Base-by-base conservation (phyloP, 2,797 vertebrate species). In the Fratercula arctica region DNA sequence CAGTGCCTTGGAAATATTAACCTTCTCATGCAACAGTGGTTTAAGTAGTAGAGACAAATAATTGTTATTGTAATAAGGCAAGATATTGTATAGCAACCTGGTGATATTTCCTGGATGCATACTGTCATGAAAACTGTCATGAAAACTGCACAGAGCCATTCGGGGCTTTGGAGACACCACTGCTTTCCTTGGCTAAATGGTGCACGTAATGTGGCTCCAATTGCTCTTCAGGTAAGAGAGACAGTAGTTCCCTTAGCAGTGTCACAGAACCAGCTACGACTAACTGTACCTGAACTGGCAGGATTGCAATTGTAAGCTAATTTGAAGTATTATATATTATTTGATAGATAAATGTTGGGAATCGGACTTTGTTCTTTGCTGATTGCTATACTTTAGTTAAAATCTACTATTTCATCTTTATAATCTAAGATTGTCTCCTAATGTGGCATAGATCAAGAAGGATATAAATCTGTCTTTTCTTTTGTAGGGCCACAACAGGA, bases 1-100 rank as follows among this genome's bases (percentile, higher is more conserved):
- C 96, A 95, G 89, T 95, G 96, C 84, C 92, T 96, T 96, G 97
- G 94, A 98, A 97, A 96, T 95, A 98, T 86, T 97, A 97, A 95
- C 97, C 97, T 97, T 94, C 93, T 89, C 54, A 78, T 85, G 80
- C 91, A 91, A 95, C 87, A 50, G 75, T 96, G 93, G 89, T 84
- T 95, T 96, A 95, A 90, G 88, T 70, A 78, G 11, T 76, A 87
- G 70, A 92, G 82, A 90, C n/a, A 29, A 95, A 87, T 91, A 76
- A 92, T 87, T 85, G 77, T 87, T 70, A 35, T 76, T 84, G 79
- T 83, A 89, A 91, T 84, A 73, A 39, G 33, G 57, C 69, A 94
- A 93, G 74, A 79, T 83, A 91, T 63, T 90, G 50, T 70, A 72
- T 75, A 73, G 57, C 76, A 93, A 51, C 60, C 78, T 81, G 16